phyloP scores from a whole-genome alignment of 2,888 invertebrate genomes.

The Pachliopta kotzebuea region DNA sequence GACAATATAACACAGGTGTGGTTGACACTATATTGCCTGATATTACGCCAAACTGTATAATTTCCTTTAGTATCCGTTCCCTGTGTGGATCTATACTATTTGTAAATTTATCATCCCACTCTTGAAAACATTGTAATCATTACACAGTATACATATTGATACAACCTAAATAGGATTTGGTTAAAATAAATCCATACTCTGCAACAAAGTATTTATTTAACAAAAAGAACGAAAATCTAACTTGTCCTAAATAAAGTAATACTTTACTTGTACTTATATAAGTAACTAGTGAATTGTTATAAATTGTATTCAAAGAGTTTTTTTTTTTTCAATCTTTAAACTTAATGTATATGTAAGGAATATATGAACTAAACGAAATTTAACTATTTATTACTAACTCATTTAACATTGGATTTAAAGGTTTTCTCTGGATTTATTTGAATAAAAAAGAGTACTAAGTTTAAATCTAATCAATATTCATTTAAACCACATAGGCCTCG shows the following conservation, averaged over 20 bases:
- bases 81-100: neutral
- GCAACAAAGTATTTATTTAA: no score
- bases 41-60: constrained; percentile 14
- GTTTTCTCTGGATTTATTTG: neutral
- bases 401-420: neutral
- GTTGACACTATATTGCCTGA: neutral
- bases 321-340: no score
- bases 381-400: no score
- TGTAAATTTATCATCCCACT: neutral
- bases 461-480: neutral
- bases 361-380: no score
- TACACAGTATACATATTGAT: neutral
- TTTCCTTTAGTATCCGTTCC: constrained; percentile 1
- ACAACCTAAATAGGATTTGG: no score
- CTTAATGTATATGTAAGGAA: no score
- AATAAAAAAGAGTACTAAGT: neutral
- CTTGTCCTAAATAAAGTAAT: no score
- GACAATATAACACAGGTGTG: constrained; percentile 18
- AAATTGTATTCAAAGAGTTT: no score
- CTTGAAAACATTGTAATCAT: neutral
- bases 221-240: no score
- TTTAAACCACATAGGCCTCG: neutral
- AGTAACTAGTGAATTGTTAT: no score
- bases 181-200: no score
- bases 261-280: no score